phyloP scores from a whole-genome alignment of 2,113 vertebrate species.

The Nerophis ophidion region DNA sequence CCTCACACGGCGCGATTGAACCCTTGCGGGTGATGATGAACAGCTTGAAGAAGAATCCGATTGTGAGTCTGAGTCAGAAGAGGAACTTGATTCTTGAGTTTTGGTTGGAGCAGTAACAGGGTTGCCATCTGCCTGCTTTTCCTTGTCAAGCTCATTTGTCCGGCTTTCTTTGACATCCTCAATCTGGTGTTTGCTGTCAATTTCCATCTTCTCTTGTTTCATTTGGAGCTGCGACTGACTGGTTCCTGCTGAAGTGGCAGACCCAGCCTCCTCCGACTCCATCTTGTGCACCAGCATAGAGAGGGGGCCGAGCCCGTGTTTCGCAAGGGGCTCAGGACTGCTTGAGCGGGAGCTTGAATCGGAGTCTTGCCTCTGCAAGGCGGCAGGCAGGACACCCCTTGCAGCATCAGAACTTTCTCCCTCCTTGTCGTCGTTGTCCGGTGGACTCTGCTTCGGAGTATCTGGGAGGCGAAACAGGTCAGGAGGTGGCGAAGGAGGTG shows the following conservation, averaged over 20 bases:
- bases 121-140: not conserved
- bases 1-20: conserved; percentile 39
- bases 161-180: conserved; percentile 3
- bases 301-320: conserved; percentile 63
- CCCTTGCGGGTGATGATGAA: conserved; percentile 46
- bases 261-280: conserved; percentile 62
- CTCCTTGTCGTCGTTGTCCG: conserved; percentile 60
- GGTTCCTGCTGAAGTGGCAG: conserved; percentile 11
- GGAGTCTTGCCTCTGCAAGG: conserved; percentile 62
- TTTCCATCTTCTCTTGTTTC: conserved; percentile 21
- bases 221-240: conserved; percentile 22
- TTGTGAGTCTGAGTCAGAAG: conserved; percentile 70
- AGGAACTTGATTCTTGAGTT: conserved; percentile 53
- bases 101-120: conserved; percentile 2
- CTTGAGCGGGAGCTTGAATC: conserved; percentile 73
- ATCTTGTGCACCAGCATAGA: conserved; percentile 72
- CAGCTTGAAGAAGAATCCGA: conserved; percentile 62
- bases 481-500: conserved; percentile 72
- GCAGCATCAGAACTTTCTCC: conserved; percentile 27
- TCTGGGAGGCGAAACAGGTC: conserved; percentile 73
- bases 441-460: conserved; percentile 77
- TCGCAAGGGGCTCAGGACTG: conserved; percentile 65
- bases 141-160: conserved; percentile 9
- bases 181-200: conserved; percentile 23
- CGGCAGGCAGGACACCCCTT: conserved; percentile 23